A percentile compares a stretch with the other conserved stretches of the same genome.
phyloP scores from a whole-genome alignment of 2,797 vertebrate species.

The Gambelia wislizenii region DNA sequence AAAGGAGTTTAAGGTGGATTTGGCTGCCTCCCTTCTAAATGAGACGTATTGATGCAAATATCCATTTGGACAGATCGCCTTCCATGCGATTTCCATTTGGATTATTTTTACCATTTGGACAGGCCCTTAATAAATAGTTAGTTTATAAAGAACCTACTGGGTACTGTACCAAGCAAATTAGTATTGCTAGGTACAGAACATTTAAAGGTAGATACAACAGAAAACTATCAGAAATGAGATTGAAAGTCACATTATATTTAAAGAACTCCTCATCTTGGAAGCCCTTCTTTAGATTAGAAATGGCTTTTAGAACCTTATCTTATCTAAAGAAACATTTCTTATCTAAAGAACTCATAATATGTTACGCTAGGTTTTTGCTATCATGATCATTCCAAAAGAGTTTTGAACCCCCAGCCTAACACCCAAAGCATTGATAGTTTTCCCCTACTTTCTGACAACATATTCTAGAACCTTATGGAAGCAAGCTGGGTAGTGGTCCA shows the following conservation, averaged over 20 bases:
- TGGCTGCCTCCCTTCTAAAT: too few relatives aligned
- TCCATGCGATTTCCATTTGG: too few relatives aligned
- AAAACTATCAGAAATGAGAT: not conserved
- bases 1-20: too few relatives aligned
- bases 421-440: not conserved
- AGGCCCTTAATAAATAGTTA: too few relatives aligned
- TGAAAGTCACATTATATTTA: conserved; percentile 1
- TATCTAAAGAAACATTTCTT: not conserved
- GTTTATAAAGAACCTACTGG: not conserved
- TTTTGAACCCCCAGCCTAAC: not conserved
- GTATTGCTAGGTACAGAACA: conserved; percentile 19
- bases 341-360: not conserved
- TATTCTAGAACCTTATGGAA: not conserved
- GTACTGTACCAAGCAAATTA: conserved; percentile 27
- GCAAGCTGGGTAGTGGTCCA: not conserved
- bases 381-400: not conserved
- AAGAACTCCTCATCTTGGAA: not conserved
- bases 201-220: conserved; percentile 18
- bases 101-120: too few relatives aligned
- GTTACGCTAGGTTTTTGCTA: not conserved
- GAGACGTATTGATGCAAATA: too few relatives aligned
- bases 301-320: not conserved
- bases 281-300: not conserved
- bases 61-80: too few relatives aligned
- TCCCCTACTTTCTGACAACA: not conserved